Evolutionary conservation across 2,888 invertebrate species (phyloP).

Genomic region (Opisthograptis luteolata): DNA sequence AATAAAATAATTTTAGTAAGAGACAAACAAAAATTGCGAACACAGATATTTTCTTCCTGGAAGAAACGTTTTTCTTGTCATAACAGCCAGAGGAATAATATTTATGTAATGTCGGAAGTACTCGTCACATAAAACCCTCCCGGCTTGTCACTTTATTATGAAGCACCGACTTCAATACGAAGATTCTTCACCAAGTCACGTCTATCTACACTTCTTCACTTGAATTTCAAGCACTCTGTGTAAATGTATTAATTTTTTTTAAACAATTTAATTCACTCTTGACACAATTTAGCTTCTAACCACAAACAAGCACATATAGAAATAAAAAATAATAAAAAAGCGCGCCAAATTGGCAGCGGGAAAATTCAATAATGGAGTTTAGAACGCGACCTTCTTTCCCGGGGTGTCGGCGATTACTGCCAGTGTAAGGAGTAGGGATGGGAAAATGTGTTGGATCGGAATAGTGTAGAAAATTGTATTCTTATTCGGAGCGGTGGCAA

Average conservation of each 20-base stretch:
- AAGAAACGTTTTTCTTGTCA: background rate
- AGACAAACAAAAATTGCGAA: too few species aligned
- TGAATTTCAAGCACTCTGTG: slow-evolving; percentile 7
- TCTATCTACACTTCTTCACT: slow-evolving; percentile 18
- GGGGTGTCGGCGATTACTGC: slow-evolving; percentile 40
- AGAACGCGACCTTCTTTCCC: slow-evolving; percentile 42
- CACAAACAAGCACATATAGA: slow-evolving; percentile 5
- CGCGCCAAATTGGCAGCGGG: slow-evolving; percentile 42
- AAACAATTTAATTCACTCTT: slow-evolving; percentile 4
- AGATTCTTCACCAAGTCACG: slow-evolving; percentile 33
- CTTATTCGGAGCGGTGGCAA: background rate
- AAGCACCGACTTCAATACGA: slow-evolving; percentile 22
- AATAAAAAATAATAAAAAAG: slow-evolving; percentile 25
- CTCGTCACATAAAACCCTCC: slow-evolving; percentile 9
- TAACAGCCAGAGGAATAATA: slow-evolving; percentile 12
- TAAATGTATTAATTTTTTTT: background rate
- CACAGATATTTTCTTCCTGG: too few species aligned
- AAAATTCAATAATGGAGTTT: slow-evolving; percentile 34
- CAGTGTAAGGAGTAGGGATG: slow-evolving; percentile 32
- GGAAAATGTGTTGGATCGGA: slow-evolving; percentile 6
- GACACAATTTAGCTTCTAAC: slow-evolving; percentile 4
- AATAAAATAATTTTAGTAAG: too few species aligned
- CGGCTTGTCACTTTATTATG: slow-evolving; percentile 11
- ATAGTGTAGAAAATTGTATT: background rate
- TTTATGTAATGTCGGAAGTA: slow-evolving; percentile 13